Evolutionary conservation across 1,140 invertebrate genomes (phyloP).

Genomic region (Andrena cerasifolii): DNA sequence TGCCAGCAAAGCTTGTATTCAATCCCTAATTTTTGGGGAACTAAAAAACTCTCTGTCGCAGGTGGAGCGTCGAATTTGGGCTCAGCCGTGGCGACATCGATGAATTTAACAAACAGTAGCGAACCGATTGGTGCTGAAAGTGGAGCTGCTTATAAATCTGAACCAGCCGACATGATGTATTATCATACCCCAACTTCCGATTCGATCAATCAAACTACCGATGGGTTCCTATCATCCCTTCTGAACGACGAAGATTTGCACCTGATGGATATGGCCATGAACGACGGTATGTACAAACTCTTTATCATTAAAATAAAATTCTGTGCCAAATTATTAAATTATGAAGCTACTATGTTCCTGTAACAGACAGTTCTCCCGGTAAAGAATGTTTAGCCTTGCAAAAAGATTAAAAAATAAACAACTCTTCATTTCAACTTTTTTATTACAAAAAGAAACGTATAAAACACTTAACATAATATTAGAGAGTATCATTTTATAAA

Average conservation of each 20-base stretch:
- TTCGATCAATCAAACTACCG: slow-evolving; percentile 88
- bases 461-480: slow-evolving; percentile 59
- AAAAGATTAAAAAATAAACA: slow-evolving; percentile 2
- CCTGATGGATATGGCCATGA: slow-evolving; percentile 94
- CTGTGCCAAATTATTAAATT: no score
- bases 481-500: slow-evolving; percentile 46
- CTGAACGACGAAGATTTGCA: slow-evolving; percentile 94
- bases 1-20: neutral
- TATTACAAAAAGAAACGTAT: slow-evolving; percentile 65
- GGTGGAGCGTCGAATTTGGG: slow-evolving; percentile 87
- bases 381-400: neutral
- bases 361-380: no score
- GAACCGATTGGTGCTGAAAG: slow-evolving; percentile 81
- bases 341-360: no score
- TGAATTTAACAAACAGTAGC: slow-evolving; percentile 88
- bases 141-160: slow-evolving; percentile 80
- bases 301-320: neutral
- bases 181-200: slow-evolving; percentile 86
- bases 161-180: slow-evolving; percentile 85
- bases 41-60: slow-evolving; percentile 79
- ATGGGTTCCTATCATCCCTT: slow-evolving; percentile 92
- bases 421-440: slow-evolving; percentile 28
- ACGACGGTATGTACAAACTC: slow-evolving; percentile 87
- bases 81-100: slow-evolving; percentile 90
- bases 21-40: neutral